A percentile compares a stretch with the other conserved stretches of the same genome.
Conservation (phyloP, 2,888 invertebrate species). For the Leistus spinibarbis region DNA sequence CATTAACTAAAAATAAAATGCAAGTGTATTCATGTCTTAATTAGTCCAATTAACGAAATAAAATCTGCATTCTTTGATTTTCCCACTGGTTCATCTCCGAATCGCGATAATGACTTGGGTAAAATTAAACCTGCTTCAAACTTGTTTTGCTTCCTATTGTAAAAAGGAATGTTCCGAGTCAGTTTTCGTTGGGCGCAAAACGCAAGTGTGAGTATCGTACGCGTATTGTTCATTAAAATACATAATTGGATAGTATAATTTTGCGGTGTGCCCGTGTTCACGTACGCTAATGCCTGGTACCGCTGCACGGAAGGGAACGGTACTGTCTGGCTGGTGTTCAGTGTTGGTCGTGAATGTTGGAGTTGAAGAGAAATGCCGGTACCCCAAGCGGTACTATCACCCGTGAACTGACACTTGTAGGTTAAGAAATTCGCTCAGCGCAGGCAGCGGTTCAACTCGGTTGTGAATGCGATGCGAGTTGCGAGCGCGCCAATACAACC, state of each 20-base stretch:
- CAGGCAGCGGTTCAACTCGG: neutral
- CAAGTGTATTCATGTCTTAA: neutral
- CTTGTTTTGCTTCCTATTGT: neutral
- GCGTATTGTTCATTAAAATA: neutral
- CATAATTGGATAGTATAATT: neutral
- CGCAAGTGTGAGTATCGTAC: neutral
- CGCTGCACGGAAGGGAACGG: constrained; percentile 30
- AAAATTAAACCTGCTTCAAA: neutral
- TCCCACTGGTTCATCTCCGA: neutral
- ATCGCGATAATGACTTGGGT: neutral
- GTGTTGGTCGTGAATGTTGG: neutral
- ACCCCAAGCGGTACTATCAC: constrained; percentile 34
- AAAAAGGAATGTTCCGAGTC: neutral
- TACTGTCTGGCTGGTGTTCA: constrained; percentile 10
- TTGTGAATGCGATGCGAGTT: neutral
- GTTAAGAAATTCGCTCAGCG: constrained; percentile 34
- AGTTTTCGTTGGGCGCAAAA: neutral
- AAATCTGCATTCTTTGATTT: neutral
- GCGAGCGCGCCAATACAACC: neutral
- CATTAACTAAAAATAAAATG: neutral
- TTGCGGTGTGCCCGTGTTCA: constrained; percentile 11
- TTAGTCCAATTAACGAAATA: neutral
- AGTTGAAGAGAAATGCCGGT: constrained; percentile 29
- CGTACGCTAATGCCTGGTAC: constrained; percentile 27
- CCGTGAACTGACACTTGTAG: constrained; percentile 35